These are phyloP conservation scores for Brachirus orientalis DNA, from an alignment of 2,113 vertebrate genomes.

Conservation along the genomic window DNA sequence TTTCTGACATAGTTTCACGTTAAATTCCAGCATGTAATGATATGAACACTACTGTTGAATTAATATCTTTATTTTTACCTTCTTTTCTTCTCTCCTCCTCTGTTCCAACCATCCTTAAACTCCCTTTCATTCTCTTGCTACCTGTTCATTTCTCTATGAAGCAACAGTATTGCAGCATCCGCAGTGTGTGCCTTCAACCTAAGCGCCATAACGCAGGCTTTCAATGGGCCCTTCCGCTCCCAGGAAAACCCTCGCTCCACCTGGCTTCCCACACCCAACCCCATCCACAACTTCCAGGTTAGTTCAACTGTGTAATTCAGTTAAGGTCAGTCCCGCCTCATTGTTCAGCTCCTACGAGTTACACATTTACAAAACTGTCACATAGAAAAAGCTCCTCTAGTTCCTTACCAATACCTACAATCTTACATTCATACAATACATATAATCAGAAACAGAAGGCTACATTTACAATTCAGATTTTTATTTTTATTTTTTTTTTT, in stretches of 20 bases:
- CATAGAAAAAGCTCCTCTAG: no score
- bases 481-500: no score
- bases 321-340: no score
- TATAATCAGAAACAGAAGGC: no score
- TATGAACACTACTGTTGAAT: slow-evolving; percentile 38
- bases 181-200: slow-evolving; percentile 98
- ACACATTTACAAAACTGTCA: no score
- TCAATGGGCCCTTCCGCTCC: slow-evolving; percentile 95
- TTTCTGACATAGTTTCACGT: slow-evolving; percentile 23
- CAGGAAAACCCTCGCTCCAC: slow-evolving; percentile 97
- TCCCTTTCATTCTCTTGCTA: neutral
- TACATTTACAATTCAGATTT: no score
- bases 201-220: slow-evolving; percentile 95
- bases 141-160: slow-evolving; percentile 68
- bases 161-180: slow-evolving; percentile 97
- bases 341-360: no score
- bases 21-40: slow-evolving; percentile 21
- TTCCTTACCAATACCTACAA: neutral
- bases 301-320: neutral
- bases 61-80: slow-evolving; percentile 4
- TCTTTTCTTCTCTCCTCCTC: neutral
- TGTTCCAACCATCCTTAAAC: neutral
- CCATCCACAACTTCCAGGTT: slow-evolving; percentile 96
- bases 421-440: no score
- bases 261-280: slow-evolving; percentile 94